Evolutionary conservation across 2,113 vertebrate species (phyloP).

Genomic region (Calidris pugnax): DNA sequence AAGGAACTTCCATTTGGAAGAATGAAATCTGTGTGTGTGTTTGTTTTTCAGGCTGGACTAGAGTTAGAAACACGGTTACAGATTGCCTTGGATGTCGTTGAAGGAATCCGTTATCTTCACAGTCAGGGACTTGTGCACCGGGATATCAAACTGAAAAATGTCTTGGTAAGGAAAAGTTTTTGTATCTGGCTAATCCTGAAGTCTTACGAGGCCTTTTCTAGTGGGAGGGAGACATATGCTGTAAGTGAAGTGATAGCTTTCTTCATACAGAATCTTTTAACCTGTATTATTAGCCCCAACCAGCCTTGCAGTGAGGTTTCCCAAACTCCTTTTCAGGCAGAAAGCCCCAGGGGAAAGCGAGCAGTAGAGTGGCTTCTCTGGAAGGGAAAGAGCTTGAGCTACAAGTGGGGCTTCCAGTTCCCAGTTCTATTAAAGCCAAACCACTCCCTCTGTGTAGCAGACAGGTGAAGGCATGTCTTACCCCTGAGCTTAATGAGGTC

Average conservation of each 20-base stretch:
- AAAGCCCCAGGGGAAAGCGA: neutral
- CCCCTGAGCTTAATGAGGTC: neutral
- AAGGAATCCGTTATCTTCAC: conserved; percentile 96
- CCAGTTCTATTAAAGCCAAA: neutral
- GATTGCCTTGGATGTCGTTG: conserved; percentile 95
- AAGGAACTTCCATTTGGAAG: neutral
- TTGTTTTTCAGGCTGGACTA: conserved; percentile 82
- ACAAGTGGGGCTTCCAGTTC: neutral
- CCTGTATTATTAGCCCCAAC: neutral
- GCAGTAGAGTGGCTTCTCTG: neutral
- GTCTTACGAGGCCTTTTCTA: neutral
- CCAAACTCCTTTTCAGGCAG: neutral
- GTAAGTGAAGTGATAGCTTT: neutral
- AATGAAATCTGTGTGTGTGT: neutral
- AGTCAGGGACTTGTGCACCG: conserved; percentile 93
- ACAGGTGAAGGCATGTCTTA: neutral
- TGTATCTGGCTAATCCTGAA: neutral
- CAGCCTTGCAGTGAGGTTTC: neutral
- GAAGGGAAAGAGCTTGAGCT: neutral
- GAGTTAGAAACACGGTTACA: conserved; percentile 86
- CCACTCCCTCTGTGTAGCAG: neutral
- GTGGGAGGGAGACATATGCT: neutral
- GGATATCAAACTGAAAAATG: conserved; percentile 98
- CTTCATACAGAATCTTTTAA: fast-evolving
- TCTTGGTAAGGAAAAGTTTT: conserved; percentile 84